These are phyloP conservation scores for Tokudaia muenninki DNA, from an alignment of 2,797 vertebrate genomes.

Conservation along the genomic window DNA sequence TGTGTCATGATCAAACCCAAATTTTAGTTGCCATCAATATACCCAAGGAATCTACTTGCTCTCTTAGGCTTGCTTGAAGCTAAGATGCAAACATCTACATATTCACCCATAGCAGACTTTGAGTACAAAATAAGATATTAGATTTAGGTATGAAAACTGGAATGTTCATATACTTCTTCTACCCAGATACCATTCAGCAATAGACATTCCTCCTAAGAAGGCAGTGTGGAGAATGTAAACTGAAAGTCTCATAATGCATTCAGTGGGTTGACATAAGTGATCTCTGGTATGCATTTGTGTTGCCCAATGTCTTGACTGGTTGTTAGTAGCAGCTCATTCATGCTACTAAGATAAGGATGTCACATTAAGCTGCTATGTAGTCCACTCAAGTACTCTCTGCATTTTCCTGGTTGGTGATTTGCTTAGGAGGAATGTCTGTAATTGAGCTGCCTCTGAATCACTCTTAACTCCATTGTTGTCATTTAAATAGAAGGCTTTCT, in stretches of 20 bases:
- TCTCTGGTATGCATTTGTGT: not conserved
- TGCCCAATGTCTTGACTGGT: not conserved
- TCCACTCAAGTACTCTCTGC: slow-evolving; percentile 16
- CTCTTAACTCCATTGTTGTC: slow-evolving; percentile 53
- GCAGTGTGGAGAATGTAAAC: not conserved
- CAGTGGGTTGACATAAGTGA: not conserved
- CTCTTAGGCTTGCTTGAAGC: not conserved
- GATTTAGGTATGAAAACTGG: not conserved
- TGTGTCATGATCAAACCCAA: not conserved
- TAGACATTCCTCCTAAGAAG: no score
- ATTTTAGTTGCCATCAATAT: not conserved
- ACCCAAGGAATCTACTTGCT: not conserved
- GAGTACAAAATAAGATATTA: not conserved
- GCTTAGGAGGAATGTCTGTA: slow-evolving; percentile 68
- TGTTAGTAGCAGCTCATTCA: slow-evolving; percentile 6
- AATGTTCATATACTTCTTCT: not conserved
- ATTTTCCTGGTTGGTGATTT: slow-evolving; percentile 44
- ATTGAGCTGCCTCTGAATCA: slow-evolving; percentile 53
- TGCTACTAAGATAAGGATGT: not conserved
- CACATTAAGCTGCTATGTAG: slow-evolving; percentile 9
- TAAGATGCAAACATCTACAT: not conserved
- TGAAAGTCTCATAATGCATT: not conserved
- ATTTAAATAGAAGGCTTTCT: slow-evolving; percentile 42
- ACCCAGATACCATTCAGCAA: not conserved
- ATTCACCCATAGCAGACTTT: not conserved